Evolutionary conservation across 1,140 invertebrate species (phyloP), one percentile per base, ranked within the genome.

Genomic region (Mercenaria mercenaria): DNA sequence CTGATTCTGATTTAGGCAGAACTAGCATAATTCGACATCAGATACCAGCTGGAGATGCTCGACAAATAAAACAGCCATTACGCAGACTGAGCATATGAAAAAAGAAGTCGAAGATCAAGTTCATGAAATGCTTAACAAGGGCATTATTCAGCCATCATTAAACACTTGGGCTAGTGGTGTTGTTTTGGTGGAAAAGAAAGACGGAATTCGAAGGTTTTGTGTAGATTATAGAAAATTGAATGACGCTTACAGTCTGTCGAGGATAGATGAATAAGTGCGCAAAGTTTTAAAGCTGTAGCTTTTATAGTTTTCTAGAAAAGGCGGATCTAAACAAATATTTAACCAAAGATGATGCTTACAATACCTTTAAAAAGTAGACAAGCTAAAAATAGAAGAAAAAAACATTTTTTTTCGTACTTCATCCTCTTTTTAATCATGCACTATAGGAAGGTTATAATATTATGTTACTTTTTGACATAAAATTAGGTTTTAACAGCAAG

Each of bases 241-340:
- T 18, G 72, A 76, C 29, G 11, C 72, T 26, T 76, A 76, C 26
- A 34, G 34, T 4, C 47, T 80, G 26, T 47, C 52, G 1, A 18
- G 77, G 13, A 80, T 50, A 29, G 77, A 80, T 37, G 77, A 80
- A n/a, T 77, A n/a, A n/a, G n/a, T n/a, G n/a, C n/a, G n/a, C n/a
- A n/a, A n/a, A n/a, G n/a, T n/a, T n/a, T 26, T n/a, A n/a, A n/a
- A n/a, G n/a, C n/a, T n/a, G n/a, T n/a, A n/a, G n/a, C n/a, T n/a
- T n/a, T n/a, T n/a, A n/a, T n/a, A n/a, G n/a, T n/a, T n/a, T n/a
- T n/a, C n/a, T n/a, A n/a, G n/a, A n/a, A n/a, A n/a, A n/a, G n/a
- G n/a, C n/a, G n/a, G n/a, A n/a, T n/a, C n/a, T n/a, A n/a, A n/a
- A n/a, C n/a, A n/a, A n/a, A n/a, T 69, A 13, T 69, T 11, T 11